Percentiles rank a stretch among this genome's conserved stretches.
Conservation (phyloP, 2,113 vertebrate species). For the Genyomyrus donnyi region DNA sequence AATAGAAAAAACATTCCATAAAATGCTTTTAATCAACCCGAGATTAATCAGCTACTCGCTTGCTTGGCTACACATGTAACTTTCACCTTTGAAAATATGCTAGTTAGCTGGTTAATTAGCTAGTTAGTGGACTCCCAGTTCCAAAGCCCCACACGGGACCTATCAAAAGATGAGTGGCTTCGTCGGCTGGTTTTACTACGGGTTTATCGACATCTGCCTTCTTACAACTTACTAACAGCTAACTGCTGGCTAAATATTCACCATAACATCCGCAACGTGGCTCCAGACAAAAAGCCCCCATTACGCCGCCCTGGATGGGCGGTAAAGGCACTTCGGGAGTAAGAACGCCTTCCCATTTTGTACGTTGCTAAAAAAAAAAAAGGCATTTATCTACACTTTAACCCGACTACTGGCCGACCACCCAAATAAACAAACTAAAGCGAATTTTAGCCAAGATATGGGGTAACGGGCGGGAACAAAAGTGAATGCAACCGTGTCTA, state of each 20-base stretch:
- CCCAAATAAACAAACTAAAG: background rate
- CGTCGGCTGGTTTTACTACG: background rate
- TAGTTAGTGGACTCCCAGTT: background rate
- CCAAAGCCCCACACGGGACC: background rate
- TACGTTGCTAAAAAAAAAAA: background rate
- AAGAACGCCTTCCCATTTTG: background rate
- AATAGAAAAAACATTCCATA: background rate
- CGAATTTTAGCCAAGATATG: background rate
- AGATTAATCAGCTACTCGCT: background rate
- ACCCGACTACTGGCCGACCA: background rate
- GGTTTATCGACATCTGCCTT: background rate
- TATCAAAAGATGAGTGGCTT: background rate
- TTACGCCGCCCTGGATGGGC: background rate
- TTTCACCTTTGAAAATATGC: background rate
- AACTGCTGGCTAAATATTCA: background rate
- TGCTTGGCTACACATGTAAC: background rate
- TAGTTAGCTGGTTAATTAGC: background rate
- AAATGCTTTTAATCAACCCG: background rate
- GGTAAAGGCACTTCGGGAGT: background rate
- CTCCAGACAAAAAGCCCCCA: background rate
- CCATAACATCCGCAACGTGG: slow-evolving; percentile 9
- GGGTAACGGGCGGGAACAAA: background rate
- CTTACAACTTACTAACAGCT: background rate
- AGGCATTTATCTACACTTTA: background rate
- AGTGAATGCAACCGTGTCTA: background rate